Evolutionary conservation across 2,797 vertebrate genomes (phyloP), one percentile per base, ranked within the genome.

Genomic region (Zalophus californianus): DNA sequence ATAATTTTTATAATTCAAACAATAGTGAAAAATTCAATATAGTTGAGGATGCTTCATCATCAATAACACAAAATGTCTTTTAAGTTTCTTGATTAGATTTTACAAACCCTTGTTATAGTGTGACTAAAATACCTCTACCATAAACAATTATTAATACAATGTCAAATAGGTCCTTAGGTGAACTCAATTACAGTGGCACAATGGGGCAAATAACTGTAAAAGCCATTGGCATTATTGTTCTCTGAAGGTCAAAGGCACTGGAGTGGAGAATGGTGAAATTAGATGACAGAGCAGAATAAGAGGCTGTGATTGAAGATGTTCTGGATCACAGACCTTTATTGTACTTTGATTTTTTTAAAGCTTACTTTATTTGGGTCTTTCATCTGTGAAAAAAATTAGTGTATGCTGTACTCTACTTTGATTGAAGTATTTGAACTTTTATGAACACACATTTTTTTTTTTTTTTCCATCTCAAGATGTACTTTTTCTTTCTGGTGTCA

Each of bases 241-340:
- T 97, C 91, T 91, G 98, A 99, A 99, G 99, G 99, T 99, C 99
- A 99, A 97, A 88, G 90, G 95, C 96, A 98, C 97, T 95, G 95
- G 96, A 98, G 97, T 98, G 98, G 97, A 98, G 97, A 98, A 96
- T 96, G 97, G 98, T 98, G 98, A 99, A 99, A 99, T 99, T 98
- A 98, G 97, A 98, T 98, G 98, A 98, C 98, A 98, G 94, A 96
- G 96, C 97, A 95, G 98, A 98, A 98, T 95, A 98, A 98, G 98
- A 97, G 97, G 94, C 89, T 98, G 97, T 99, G 98, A 98, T 89
- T 96, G 96, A 97, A 98, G 94, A 97, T 97, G 94, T 96, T 98
- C 95, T 98, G 94, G 94, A 93, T 98, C 97, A 97, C 79, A 98
- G 96, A 95, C 79, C 97, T 98, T 98, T 96, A 97, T 96, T 98